Percentiles rank a stretch among this genome's conserved stretches.
These are phyloP conservation scores for Nanorana parkeri DNA, from an alignment of 2,113 vertebrate species.

Conservation along the genomic window DNA sequence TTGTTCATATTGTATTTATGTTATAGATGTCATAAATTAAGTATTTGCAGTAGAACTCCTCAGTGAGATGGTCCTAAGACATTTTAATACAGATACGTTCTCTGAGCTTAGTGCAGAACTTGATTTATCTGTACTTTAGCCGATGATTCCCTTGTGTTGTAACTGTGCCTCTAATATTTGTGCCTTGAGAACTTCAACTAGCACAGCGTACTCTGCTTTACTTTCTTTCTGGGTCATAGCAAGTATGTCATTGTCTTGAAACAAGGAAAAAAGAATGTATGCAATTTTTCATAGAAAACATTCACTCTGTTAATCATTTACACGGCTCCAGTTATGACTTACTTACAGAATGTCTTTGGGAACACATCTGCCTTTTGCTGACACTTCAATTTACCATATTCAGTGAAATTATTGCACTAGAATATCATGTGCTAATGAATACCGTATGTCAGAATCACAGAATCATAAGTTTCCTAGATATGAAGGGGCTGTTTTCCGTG, in stretches of 20 bases:
- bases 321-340: conserved; percentile 46
- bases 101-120: conserved; percentile 61
- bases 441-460: conserved; percentile 50
- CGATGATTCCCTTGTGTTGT: conserved; percentile 60
- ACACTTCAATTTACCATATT: conserved; percentile 50
- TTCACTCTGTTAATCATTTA: conserved; percentile 55
- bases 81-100: conserved; percentile 60
- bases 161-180: conserved; percentile 60
- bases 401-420: conserved; percentile 49
- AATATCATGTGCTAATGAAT: conserved; percentile 51
- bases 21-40: conserved; percentile 59
- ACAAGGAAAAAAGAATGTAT: conserved; percentile 59
- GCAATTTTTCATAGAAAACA: conserved; percentile 50
- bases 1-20: conserved; percentile 59
- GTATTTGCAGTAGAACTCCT: conserved; percentile 51
- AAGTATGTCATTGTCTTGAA: conserved; percentile 59
- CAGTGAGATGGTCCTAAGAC: conserved; percentile 56
- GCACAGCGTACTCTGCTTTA: conserved; percentile 48
- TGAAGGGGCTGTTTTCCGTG: too few relatives aligned
- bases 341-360: conserved; percentile 54
- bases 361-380: conserved; percentile 60
- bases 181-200: conserved; percentile 60
- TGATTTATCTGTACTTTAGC: conserved; percentile 63
- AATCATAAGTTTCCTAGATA: not conserved
- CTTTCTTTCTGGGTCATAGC: conserved; percentile 61